Base-by-base conservation (phyloP, 2,113 vertebrate species). In the Circaetus cinerascens region DNA sequence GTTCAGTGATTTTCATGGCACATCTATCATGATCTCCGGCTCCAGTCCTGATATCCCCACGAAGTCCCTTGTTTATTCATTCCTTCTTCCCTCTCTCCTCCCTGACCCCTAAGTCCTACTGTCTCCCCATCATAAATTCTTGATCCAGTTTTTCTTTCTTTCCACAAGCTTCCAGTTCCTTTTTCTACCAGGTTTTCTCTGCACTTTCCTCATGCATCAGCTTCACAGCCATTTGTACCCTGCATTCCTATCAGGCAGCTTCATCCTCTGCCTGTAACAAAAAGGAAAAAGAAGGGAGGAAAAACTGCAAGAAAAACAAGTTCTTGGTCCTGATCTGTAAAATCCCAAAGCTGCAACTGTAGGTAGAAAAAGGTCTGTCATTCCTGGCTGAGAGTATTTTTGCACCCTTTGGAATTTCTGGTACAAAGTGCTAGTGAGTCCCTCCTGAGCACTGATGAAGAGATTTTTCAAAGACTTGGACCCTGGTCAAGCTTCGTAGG, bases 221-320 rank as follows among this genome's bases (percentile, higher is more conserved):
- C n/a, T 83, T 92, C 53, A 83, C 16, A 45, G 11, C 9, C 14
- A 21, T 80, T 88, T 69, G 22, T 57, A 66, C 18, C 7, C 32
- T 2, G 1, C 12, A 38, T 74, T 85, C 84, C 19, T 50, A 9
- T n/a, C 22, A 85, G 73, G 22, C 20, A 88, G 20, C 17, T 90
- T 90, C 68, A 27, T 67, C 13, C 10, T 69, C 34, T 32, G 32
- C 34, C 13, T 78, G 25, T 74, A 53, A 57, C 10, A 69, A 78
- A 90, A 74, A 32, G 0, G 2, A 3, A 11, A 9, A 46, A 43
- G 48, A 17, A 4, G 3, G 7, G 4, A 29, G 6, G 13, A 34
- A 55, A 87, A 91, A 81, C 13, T 8, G 13, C 17, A 40, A 46
- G 26, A 40, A 72, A 91, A 93, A 63, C 7, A 60, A 17, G 34